Percentiles rank a stretch among this genome's conserved stretches.
These are phyloP conservation scores for Mandrillus leucophaeus DNA, from an alignment of 2,113 vertebrate species.

Conservation along the genomic window DNA sequence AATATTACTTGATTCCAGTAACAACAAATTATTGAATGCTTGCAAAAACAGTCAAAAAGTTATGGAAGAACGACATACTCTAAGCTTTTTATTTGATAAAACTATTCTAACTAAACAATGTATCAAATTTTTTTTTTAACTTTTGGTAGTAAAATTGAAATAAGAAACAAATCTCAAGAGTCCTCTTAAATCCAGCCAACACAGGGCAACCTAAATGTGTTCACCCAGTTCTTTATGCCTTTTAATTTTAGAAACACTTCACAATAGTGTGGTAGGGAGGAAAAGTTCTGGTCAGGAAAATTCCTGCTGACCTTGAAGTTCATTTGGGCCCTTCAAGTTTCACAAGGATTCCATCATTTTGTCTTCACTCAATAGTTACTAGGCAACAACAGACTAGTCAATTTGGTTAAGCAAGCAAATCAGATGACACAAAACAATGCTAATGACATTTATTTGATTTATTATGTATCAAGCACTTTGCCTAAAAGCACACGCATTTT, in stretches of 20 bases:
- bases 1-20: neutral
- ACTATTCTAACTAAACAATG: neutral
- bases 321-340: neutral
- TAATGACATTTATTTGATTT: constrained; percentile 20
- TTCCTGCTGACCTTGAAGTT: neutral
- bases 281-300: neutral
- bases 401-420: neutral
- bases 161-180: neutral
- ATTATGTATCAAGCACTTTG: neutral
- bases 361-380: constrained; percentile 19
- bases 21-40: neutral
- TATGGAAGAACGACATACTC: neutral
- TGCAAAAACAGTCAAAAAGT: neutral
- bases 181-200: neutral
- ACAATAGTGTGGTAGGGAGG: neutral
- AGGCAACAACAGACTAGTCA: neutral
- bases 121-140: neutral
- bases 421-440: neutral
- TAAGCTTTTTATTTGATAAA: neutral
- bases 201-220: neutral
- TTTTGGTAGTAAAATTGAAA: neutral
- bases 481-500: neutral
- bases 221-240: neutral
- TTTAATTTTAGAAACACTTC: neutral
- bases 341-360: neutral